Evolutionary conservation across 2,888 invertebrate species (phyloP), one percentile per base, ranked within the genome.

Genomic region (Standfussiana lucernea): DNA sequence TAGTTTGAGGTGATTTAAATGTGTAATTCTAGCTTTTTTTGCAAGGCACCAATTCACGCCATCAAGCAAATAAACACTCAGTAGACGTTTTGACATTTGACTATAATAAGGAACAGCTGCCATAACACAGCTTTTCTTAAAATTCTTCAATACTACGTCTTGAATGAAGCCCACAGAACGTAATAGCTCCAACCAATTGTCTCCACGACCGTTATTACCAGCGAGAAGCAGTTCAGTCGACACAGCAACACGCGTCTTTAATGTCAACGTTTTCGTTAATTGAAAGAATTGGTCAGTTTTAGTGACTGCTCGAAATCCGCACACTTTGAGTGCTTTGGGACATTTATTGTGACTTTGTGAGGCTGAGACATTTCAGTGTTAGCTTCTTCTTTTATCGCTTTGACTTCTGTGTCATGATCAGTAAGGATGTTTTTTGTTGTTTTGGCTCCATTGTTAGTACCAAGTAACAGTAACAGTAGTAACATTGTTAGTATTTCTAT

Each of bases 211-310:
- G 68, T 77, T 79, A 75, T 68, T 66, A 72, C 75, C 64, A 79
- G 68, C 21, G 28, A 69, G 66, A 70, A 74, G 79, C 67, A 21
- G 77, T 65, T 79, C 47, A 75, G 62, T 71, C 70, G 21, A 72
- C 45, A 71, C 47, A 45, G 45, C 69, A 66, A 53, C 50, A 59
- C 21, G 13, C 72, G 70, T 75, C 66, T 62, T 73, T 80, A 69
- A 83, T 73, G 42, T 68, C 59, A 64, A 53, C 67, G 70, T 47
- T 72, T 64, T 72, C 69, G 53, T 83, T 83, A 81, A 86, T 86
- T 83, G 75, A 70, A 73, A 59, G 79, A 80, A 85, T 85, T 80
- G 80, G 77, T 68, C 77, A 35, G 72, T 75, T 75, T 84, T 59
- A 53, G 66, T 72, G 75, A 13, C 8, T 56, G 65, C 64, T 75